Evolutionary conservation across 2,797 vertebrate genomes (phyloP).

Genomic region (Pteropus rufus): DNA sequence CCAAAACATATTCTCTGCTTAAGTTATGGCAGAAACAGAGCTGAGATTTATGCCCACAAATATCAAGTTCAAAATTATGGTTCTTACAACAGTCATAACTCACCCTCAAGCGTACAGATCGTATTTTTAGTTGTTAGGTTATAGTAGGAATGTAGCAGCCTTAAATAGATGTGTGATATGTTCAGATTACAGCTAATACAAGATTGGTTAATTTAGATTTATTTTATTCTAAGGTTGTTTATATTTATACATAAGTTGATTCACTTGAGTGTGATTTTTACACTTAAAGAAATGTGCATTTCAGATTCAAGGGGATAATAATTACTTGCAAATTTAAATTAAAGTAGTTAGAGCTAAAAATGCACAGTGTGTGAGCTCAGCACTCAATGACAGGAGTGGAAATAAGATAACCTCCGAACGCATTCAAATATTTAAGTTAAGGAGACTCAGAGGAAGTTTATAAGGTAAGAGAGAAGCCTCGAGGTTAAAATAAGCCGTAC

Average conservation of each 20-base stretch:
- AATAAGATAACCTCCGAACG: slow-evolving; percentile 29
- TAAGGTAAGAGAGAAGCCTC: neutral
- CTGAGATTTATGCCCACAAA: slow-evolving; percentile 57
- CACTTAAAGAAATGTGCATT: slow-evolving; percentile 53
- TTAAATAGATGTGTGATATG: slow-evolving; percentile 36
- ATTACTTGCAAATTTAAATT: slow-evolving; percentile 64
- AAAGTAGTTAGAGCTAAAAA: slow-evolving; percentile 60
- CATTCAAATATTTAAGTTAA: slow-evolving; percentile 47
- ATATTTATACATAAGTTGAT: slow-evolving; percentile 50
- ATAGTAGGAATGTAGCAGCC: slow-evolving; percentile 15
- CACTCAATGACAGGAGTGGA: neutral
- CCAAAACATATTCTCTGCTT: neutral
- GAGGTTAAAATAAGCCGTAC: slow-evolving; percentile 26
- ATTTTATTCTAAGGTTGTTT: slow-evolving; percentile 49
- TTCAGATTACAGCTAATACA: slow-evolving; percentile 41
- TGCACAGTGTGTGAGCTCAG: slow-evolving; percentile 46
- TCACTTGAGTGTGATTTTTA: slow-evolving; percentile 55
- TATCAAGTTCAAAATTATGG: slow-evolving; percentile 60
- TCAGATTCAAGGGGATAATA: slow-evolving; percentile 45
- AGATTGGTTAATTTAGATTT: slow-evolving; percentile 40
- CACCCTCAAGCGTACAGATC: slow-evolving; percentile 40
- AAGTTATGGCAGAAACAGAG: slow-evolving; percentile 35
- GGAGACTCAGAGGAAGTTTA: neutral
- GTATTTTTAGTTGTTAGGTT: slow-evolving; percentile 58
- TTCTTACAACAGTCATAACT: slow-evolving; percentile 46